Evolutionary conservation across 2,113 vertebrate species (phyloP).

Genomic region (Verasper variegatus): DNA sequence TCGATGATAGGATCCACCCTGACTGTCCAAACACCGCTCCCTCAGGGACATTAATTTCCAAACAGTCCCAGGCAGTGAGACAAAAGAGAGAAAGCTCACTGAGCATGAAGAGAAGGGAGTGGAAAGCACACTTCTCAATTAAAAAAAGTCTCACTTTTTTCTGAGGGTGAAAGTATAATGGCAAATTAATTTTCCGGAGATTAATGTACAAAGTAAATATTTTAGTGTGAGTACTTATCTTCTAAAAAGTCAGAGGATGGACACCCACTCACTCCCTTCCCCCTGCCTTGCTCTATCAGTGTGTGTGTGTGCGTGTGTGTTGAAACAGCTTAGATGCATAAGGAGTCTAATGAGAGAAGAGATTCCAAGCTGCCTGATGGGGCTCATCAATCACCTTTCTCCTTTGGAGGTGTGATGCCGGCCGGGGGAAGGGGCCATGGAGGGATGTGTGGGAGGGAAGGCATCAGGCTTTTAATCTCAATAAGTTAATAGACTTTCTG

Average conservation of each 20-base stretch:
- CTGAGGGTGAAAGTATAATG: conserved; percentile 49
- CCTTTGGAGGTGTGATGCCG: conserved; percentile 77
- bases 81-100: conserved; percentile 44
- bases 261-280: conserved; percentile 32
- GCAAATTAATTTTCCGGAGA: conserved; percentile 74
- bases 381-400: conserved; percentile 84
- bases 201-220: conserved; percentile 74
- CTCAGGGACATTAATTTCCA: conserved; percentile 65
- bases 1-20: conserved; percentile 64
- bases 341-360: conserved; percentile 82
- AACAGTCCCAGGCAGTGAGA: conserved; percentile 48
- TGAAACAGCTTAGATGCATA: conserved; percentile 66
- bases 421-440: conserved; percentile 44
- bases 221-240: conserved; percentile 68
- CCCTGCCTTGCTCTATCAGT: conserved; percentile 5
- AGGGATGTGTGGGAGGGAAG: conserved; percentile 57
- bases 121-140: conserved; percentile 37
- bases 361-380: conserved; percentile 81
- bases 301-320: conserved; percentile 33
- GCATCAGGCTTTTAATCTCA: conserved; percentile 84
- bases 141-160: conserved; percentile 28
- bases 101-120: conserved; percentile 62
- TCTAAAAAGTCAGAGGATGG: conserved; percentile 59
- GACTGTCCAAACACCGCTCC: conserved; percentile 62
- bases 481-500: conserved; percentile 83